Percentiles rank a stretch among this genome's conserved stretches.
Evolutionary conservation across 2,888 invertebrate species (phyloP).

Genomic region (Deilephila elpenor): DNA sequence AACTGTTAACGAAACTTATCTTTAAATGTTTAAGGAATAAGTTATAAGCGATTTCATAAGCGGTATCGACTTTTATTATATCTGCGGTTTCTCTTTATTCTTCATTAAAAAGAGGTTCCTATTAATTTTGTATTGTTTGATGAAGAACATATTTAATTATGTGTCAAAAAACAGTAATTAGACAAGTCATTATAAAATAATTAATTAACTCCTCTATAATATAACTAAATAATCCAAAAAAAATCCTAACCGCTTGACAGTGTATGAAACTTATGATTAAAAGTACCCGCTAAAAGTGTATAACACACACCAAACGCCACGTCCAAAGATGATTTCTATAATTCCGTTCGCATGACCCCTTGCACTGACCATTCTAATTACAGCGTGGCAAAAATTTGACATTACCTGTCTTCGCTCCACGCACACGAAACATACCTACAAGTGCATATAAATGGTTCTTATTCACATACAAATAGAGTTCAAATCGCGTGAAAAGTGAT

Average conservation of each 20-base stretch:
- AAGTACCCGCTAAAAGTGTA: conserved; percentile 25
- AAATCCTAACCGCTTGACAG: background rate
- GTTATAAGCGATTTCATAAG: conserved; percentile 39
- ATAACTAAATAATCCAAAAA: no score
- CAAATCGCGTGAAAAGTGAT: conserved; percentile 31
- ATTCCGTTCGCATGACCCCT: conserved; percentile 79
- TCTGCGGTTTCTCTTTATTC: no score
- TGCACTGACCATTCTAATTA: conserved; percentile 75
- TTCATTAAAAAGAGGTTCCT: background rate
- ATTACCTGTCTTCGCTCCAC: conserved; percentile 59
- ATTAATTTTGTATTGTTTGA: background rate
- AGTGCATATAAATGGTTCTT: conserved; percentile 39
- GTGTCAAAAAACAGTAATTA: no score
- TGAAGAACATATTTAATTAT: background rate
- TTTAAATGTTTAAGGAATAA: conserved; percentile 43
- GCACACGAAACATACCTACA: conserved; percentile 50
- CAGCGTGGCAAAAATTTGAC: conserved; percentile 75
- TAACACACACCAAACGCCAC: conserved; percentile 36
- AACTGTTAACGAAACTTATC: conserved; percentile 65
- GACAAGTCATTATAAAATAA: no score
- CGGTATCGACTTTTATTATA: background rate
- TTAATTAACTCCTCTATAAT: no score
- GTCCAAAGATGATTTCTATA: conserved; percentile 67
- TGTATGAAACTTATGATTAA: conserved; percentile 4
- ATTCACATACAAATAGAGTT: conserved; percentile 41